Evolutionary conservation across 2,113 vertebrate species (phyloP), one percentile per base, ranked within the genome.

Genomic region (Chrysemys picta): DNA sequence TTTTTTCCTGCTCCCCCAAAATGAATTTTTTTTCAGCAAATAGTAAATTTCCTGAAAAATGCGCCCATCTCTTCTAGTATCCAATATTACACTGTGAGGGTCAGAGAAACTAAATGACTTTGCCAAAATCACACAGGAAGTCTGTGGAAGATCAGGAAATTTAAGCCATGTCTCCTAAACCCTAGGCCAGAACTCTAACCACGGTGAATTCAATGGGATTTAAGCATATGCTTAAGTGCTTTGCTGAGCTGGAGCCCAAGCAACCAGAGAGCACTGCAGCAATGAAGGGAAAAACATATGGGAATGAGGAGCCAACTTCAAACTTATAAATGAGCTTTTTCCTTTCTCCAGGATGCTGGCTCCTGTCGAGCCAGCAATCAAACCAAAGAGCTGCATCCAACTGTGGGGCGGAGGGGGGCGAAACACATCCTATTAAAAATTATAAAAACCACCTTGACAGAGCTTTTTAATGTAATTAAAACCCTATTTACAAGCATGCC

Each of bases 381-480:
- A 90, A 88, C 76, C 65, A 83, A 79, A 83, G 81, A 45, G 84
- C 10, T 52, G 53, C 87, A 88, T 31, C 84, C 0, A 3, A 62
- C 85, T n/a, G 83, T 0, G 1, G 72, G 80, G 50, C 13, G 27
- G 5, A 10, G 2, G 3, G 35, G 84, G 86, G 42, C 62, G 8
- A 45, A 69, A 27, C 38, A 47, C 25, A 62, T 82, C 80, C 95
- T 94, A 88, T 93, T 97, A 91, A 95, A 98, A 94, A 85, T 89
- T 78, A 91, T 94, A 93, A 96, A 97, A 97, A 95, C 89, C 92
- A 97, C 96, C 95, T 97, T 91, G 80, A 91, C 82, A 87, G 79
- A 82, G 91, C 96, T 95, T 93, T 97, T 97, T 94, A 93, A 93
- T 93, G 88, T 96, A 96, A 98, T 97, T 97, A 97, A 97, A 98